Base-by-base conservation (phyloP, 2,113 vertebrate genomes). In the Sorex fumeus region DNA sequence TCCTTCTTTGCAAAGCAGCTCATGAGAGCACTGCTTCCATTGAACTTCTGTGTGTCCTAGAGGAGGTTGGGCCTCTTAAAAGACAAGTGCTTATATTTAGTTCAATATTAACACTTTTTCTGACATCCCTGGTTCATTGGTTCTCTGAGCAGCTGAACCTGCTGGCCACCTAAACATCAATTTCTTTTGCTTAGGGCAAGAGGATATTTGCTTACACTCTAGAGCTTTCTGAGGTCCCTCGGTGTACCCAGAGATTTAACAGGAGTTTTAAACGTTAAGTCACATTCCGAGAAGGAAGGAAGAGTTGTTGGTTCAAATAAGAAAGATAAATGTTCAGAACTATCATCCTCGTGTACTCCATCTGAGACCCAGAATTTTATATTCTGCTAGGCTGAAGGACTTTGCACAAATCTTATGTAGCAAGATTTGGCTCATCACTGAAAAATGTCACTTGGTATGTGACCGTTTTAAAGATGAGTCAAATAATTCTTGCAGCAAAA, bases 241-340 rank as follows among this genome's bases (percentile, higher is more conserved):
- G 57, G 80, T 95, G 18, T 84, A 94, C 80, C 62, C 90, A 80
- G 86, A 88, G 86, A 94, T 79, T 75, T 91, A 87, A 91, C 30
- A 89, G 91, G 92, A 92, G 89, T 94, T 91, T 80, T 57, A 40
- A 95, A 91, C 71, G 81, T 80, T 71, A 87, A 87, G 84, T 91
- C 91, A 84, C 88, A 91, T 86, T 94, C 79, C 34, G 19, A 87
- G 88, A 94, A 95, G 94, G 60, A 93, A 90, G 88, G 92, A 93
- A 95, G 79, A 57, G 74, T 16, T 72, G 80, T 77, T 60, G 8
- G 0, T 90, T 95, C 93, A 95, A 95, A 90, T 85, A 94, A 88
- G 79, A 88, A 93, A 95, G 93, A 91, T 50, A 84, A 95, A 90
- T 43, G 53, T 45, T 66, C 47, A n/a, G 66, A 13, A 45, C 71